Evolutionary conservation across 2,888 invertebrate genomes (phyloP).

Genomic region (Operophtera brumata): DNA sequence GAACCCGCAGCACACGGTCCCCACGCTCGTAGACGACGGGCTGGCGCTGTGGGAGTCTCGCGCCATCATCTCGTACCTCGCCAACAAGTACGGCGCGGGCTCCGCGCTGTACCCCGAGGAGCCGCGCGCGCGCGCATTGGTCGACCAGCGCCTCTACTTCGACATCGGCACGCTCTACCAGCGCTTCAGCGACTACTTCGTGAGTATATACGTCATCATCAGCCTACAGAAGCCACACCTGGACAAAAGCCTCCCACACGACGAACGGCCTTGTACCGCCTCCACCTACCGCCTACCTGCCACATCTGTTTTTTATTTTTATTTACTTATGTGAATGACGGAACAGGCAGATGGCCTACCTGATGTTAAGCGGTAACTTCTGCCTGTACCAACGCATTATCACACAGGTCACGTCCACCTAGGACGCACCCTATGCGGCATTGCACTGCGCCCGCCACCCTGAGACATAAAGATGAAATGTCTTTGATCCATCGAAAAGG

Average conservation of each 20-base stretch:
- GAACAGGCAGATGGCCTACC: no score
- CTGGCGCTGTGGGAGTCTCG: slow-evolving; percentile 92
- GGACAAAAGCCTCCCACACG: not conserved
- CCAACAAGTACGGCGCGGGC: slow-evolving; percentile 89
- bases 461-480: no score
- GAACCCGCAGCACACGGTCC: slow-evolving; percentile 92
- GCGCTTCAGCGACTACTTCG: slow-evolving; percentile 86
- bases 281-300: no score
- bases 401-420: no score
- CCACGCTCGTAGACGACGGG: slow-evolving; percentile 91
- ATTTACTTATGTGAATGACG: no score
- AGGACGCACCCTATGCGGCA: no score
- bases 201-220: slow-evolving; percentile 63
- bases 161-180: slow-evolving; percentile 88
- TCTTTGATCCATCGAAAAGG: no score
- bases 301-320: no score
- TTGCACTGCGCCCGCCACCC: no score
- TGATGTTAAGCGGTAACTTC: no score
- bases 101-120: slow-evolving; percentile 89
- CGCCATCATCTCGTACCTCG: slow-evolving; percentile 90
- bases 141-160: slow-evolving; percentile 90
- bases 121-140: slow-evolving; percentile 86
- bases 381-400: no score
- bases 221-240: not conserved
- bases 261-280: no score